Evolutionary conservation across 2,888 invertebrate species (phyloP).

Genomic region (Andrena praecox): DNA sequence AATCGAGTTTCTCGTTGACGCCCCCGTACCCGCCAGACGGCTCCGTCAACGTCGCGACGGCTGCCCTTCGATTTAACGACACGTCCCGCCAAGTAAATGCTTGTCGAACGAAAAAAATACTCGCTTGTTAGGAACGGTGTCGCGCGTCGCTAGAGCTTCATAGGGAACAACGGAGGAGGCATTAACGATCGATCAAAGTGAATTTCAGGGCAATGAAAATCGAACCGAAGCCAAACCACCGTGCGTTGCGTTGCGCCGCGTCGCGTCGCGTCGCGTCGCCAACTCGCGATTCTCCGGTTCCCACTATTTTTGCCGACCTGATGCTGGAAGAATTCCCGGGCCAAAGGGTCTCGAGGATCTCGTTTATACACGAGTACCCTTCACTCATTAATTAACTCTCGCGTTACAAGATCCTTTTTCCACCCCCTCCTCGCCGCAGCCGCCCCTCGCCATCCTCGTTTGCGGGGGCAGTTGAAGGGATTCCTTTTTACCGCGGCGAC

Average conservation of each 20-base stretch:
- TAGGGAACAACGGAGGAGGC: too few species aligned
- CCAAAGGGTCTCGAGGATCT: constrained; percentile 11
- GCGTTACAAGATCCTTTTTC: constrained; percentile 37
- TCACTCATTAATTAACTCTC: constrained; percentile 44
- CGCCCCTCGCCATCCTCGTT: background rate
- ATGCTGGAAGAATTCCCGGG: constrained; percentile 5
- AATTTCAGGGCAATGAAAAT: too few species aligned
- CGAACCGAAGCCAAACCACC: too few species aligned
- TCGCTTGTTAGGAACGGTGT: background rate
- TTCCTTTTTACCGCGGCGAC: constrained; percentile 16
- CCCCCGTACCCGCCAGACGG: constrained; percentile 12
- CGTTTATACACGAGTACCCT: constrained; percentile 37
- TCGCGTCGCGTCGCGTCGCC: background rate
- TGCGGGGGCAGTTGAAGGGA: constrained; percentile 1
- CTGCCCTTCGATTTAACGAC: constrained; percentile 44
- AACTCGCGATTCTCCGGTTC: background rate
- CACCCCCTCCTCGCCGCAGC: background rate
- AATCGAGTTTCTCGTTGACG: constrained; percentile 51
- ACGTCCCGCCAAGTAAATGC: constrained; percentile 5
- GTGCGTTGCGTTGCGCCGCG: background rate
- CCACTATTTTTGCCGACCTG: background rate
- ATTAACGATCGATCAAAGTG: too few species aligned
- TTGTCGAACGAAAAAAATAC: constrained; percentile 2
- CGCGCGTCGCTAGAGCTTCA: too few species aligned
- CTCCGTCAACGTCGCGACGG: constrained; percentile 25